Evolutionary conservation across 2,797 vertebrate genomes (phyloP).

Genomic region (Acanthornis magna): DNA sequence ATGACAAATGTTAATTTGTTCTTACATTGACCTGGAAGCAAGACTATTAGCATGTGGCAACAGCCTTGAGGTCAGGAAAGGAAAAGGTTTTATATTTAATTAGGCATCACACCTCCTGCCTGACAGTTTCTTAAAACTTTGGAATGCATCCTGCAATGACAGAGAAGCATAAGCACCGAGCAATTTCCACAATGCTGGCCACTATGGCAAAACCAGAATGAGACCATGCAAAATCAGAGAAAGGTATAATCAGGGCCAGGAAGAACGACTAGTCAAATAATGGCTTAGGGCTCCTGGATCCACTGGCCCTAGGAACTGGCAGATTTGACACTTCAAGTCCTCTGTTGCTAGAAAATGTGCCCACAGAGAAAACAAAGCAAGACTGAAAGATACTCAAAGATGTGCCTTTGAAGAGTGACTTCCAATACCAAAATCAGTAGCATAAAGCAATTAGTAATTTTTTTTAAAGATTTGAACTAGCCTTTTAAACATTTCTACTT

Average conservation of each 20-base stretch:
- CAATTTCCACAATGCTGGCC: neutral
- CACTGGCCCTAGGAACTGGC: neutral
- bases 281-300: neutral
- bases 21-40: neutral
- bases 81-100: neutral
- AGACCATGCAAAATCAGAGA: neutral
- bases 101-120: neutral
- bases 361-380: neutral
- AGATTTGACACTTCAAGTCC: neutral
- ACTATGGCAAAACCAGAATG: neutral
- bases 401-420: neutral
- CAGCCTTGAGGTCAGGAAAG: neutral
- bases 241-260: neutral
- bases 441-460: neutral
- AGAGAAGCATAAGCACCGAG: neutral
- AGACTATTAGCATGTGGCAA: neutral
- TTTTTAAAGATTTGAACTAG: neutral
- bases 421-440: neutral
- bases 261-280: neutral
- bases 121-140: neutral
- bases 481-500: neutral
- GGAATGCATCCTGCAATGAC: neutral
- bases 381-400: neutral
- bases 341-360: neutral
- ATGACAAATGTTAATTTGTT: neutral